Evolutionary conservation across 2,888 invertebrate genomes (phyloP).

Genomic region (Dexiosoma caninum): DNA sequence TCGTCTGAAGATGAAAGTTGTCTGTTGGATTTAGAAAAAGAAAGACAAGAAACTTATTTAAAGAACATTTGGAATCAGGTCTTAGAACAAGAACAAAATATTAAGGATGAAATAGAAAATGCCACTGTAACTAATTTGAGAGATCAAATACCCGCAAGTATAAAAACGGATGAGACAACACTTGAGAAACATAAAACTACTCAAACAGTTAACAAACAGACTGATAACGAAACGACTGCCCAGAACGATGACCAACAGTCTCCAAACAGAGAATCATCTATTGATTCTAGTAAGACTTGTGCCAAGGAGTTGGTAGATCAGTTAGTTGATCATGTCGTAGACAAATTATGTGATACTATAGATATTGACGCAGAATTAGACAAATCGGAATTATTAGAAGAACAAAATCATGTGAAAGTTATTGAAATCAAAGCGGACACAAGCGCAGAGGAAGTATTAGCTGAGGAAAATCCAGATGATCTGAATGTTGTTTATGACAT

Average conservation of each 20-base stretch:
- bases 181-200: conserved; percentile 1
- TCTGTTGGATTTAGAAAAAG: conserved; percentile 63
- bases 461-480: neutral
- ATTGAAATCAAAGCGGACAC: neutral
- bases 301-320: conserved; percentile 52
- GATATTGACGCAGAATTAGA: neutral
- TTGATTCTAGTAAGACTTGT: conserved; percentile 25
- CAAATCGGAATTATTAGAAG: neutral
- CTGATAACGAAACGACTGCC: conserved; percentile 12
- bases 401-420: neutral
- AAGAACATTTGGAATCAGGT: conserved; percentile 73
- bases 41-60: conserved; percentile 66
- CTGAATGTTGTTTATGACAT: conserved; percentile 58
- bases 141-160: neutral
- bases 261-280: conserved; percentile 10
- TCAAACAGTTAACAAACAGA: conserved; percentile 20
- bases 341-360: conserved; percentile 31
- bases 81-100: conserved; percentile 68
- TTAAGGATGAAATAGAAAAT: conserved; percentile 33
- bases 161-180: neutral
- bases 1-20: conserved; percentile 72
- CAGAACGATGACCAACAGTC: neutral
- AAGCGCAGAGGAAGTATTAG: neutral
- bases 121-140: neutral
- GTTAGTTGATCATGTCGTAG: conserved; percentile 54